These are phyloP conservation scores for Apodemia mormo DNA, from an alignment of 2,888 invertebrate genomes.

Conservation along the genomic window DNA sequence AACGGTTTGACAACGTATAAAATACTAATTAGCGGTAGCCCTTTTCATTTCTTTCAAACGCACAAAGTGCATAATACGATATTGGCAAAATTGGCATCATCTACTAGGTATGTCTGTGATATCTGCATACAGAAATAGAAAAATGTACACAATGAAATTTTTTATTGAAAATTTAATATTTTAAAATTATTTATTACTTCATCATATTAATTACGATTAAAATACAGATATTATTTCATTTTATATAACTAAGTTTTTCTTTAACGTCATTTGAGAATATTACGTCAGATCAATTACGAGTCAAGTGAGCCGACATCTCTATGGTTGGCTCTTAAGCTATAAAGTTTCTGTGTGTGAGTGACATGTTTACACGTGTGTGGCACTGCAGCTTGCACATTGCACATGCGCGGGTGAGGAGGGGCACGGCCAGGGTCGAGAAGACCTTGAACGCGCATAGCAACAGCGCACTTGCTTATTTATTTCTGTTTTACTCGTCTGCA, in stretches of 20 bases:
- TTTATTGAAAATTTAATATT: no score
- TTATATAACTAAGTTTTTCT: not conserved
- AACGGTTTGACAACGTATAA: no score
- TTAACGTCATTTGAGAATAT: slow-evolving; percentile 1
- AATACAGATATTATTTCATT: no score
- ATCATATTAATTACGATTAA: no score
- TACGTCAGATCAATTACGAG: slow-evolving; percentile 1
- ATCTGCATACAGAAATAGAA: no score
- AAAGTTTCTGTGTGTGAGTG: slow-evolving; percentile 31
- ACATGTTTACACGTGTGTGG: slow-evolving; percentile 38
- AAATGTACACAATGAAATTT: no score
- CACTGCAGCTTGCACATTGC: slow-evolving; percentile 35
- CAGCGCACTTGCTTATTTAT: slow-evolving; percentile 66
- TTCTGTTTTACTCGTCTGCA: slow-evolving; percentile 71
- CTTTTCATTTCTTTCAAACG: no score
- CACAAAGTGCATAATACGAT: no score
- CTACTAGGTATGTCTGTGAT: no score
- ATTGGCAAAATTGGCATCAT: no score
- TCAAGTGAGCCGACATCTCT: not conserved
- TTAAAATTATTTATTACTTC: no score
- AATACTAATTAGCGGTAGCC: no score
- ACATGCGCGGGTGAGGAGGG: slow-evolving; percentile 41
- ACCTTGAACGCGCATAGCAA: slow-evolving; percentile 79
- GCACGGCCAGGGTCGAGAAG: slow-evolving; percentile 67
- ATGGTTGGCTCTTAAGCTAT: slow-evolving; percentile 18